Evolutionary conservation across 2,888 invertebrate genomes (phyloP), one percentile per base, ranked within the genome.

Genomic region (Drosophila anomelani): DNA sequence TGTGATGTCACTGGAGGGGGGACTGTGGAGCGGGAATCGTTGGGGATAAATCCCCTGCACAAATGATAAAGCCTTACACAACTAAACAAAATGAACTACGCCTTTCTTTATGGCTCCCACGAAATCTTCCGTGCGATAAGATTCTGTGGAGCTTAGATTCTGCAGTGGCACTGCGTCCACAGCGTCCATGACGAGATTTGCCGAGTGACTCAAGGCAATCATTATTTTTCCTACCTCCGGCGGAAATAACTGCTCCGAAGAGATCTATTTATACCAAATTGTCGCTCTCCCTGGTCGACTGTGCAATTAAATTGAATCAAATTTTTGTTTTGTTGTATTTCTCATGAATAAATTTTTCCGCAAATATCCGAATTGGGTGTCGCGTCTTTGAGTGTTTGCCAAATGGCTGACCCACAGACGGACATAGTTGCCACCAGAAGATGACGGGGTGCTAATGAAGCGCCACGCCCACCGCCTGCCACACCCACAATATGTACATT

Each of bases 321-420:
- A 66, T 32, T 51, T 41, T 34, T 56, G 38, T 47, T 3, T 34
- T 53, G 51, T 47, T 3, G 53, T 26, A 38, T 15, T 36, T 36
- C 3, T 26, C 13, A 0, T 7, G 53, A 41, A 75, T 64, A 76
- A 66, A 49, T 41, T 77, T 78, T 75, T 75, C 66, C 73, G 74
- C 74, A 73, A 86, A 58, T 67, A 53, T 43, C 51, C 15, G 34
- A 53, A 53, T 23, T 23, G 20, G 51, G 51, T 62, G 54, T 49
- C 56, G 69, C 72, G 77, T 59, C 76, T 81, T 89, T 85, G 89
- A 89, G 68, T 79, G 56, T 47, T 47, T 89, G 89, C 75, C 75
- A 76, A 63, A 20, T 77, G 77, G 56, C 85, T 71, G 75, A 77
- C 88, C 80, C 77, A 76, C 54, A 77, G 53, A 51, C 34, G 54